phyloP scores from a whole-genome alignment of 2,888 invertebrate species.

The Drosophila hamatofila region DNA sequence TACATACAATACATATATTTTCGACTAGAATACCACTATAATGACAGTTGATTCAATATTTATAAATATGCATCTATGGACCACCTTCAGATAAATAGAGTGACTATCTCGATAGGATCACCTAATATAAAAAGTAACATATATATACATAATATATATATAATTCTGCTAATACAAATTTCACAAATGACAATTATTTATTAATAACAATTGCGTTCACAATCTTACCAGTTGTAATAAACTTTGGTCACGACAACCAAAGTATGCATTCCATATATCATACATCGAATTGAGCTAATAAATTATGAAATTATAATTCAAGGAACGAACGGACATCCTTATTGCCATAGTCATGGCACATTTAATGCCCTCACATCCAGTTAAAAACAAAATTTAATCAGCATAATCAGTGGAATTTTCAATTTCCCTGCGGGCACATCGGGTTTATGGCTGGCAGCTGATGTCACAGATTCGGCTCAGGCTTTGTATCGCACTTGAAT shows the following conservation, averaged over 20 bases:
- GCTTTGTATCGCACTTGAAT: slow-evolving; percentile 18
- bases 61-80: background rate
- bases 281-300: background rate
- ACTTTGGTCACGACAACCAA: no score
- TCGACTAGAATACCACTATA: background rate
- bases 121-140: background rate
- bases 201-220: background rate
- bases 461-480: slow-evolving; percentile 19
- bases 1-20: no score
- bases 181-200: background rate
- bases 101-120: background rate
- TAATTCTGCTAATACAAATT: background rate
- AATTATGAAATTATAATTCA: background rate
- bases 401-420: slow-evolving; percentile 72
- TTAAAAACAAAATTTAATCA: slow-evolving; percentile 73
- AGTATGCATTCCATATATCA: background rate
- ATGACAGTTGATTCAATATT: background rate
- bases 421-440: slow-evolving; percentile 53
- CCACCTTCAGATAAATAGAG: no score
- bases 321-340: background rate
- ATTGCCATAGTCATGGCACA: slow-evolving; percentile 5
- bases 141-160: no score
- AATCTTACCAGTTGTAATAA: slow-evolving; percentile 9
- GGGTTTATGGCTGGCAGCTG: slow-evolving; percentile 19
- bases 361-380: slow-evolving; percentile 36